A percentile compares a stretch with the other conserved stretches of the same genome.
Conservation (phyloP, 2,888 invertebrate genomes). For the Adela reaumurella region DNA sequence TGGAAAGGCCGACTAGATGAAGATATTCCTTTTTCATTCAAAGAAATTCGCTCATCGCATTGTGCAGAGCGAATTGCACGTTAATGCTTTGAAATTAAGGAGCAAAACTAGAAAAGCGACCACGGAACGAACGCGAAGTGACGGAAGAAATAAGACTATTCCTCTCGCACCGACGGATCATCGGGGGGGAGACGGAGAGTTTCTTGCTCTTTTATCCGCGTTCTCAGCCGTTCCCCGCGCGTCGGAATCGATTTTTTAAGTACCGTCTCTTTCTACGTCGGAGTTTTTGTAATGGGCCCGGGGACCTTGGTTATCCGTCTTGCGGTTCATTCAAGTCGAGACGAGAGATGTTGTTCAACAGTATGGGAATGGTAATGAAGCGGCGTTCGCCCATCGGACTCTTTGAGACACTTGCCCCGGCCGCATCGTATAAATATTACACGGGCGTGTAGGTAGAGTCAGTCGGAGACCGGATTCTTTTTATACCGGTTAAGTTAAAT, state of each 20-base stretch:
- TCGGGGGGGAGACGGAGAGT: background rate
- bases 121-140: background rate
- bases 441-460: too few relatives aligned
- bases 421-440: background rate
- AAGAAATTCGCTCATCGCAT: background rate
- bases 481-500: too few relatives aligned
- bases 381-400: slow-evolving; percentile 9
- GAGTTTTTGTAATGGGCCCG: slow-evolving; percentile 34
- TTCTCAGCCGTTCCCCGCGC: slow-evolving; percentile 24
- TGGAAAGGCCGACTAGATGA: slow-evolving; percentile 31
- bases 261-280: slow-evolving; percentile 43
- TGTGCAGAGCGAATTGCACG: background rate
- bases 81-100: background rate
- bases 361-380: slow-evolving; percentile 36
- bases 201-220: background rate
- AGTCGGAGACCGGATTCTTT: too few relatives aligned
- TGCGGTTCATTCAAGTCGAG: slow-evolving; percentile 40
- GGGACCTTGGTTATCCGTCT: slow-evolving; percentile 48
- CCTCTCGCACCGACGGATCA: background rate
- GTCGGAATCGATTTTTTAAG: slow-evolving; percentile 38
- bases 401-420: background rate
- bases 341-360: slow-evolving; percentile 46
- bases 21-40: slow-evolving; percentile 27
- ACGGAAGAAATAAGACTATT: background rate
- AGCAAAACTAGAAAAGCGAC: background rate